These are phyloP conservation scores for Phoenoteleia sp. DNA, from an alignment of 2,888 invertebrate species.

Conservation along the genomic window DNA sequence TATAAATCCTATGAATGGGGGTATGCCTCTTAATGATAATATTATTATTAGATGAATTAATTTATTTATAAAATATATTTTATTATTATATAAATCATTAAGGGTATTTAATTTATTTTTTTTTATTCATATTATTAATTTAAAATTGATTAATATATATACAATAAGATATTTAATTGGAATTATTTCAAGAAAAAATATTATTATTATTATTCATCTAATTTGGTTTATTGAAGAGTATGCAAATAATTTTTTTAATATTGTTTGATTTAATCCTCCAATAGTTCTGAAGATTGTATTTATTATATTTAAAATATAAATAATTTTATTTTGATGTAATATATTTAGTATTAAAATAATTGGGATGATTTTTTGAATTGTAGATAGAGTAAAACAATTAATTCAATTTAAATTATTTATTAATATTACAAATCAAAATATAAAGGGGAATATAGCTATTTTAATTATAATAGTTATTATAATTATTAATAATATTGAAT, in stretches of 20 bases:
- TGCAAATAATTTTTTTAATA: constrained; percentile 88
- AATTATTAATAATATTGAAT: constrained; percentile 79
- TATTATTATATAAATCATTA: neutral
- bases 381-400: constrained; percentile 55
- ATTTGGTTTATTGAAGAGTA: constrained; percentile 90
- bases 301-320: constrained; percentile 84
- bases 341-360: constrained; percentile 86
- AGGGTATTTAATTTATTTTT: constrained; percentile 45
- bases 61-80: constrained; percentile 74
- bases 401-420: constrained; percentile 46
- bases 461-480: constrained; percentile 88
- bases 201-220: constrained; percentile 87
- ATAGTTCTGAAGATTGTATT: constrained; percentile 88
- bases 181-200: constrained; percentile 61
- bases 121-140: constrained; percentile 24
- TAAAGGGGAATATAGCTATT: constrained; percentile 90
- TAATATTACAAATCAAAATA: constrained; percentile 89
- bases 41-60: too few species aligned
- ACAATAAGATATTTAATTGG: constrained; percentile 57
- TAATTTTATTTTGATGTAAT: constrained; percentile 84
- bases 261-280: constrained; percentile 88
- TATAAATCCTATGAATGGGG: constrained; percentile 78
- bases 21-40: constrained; percentile 53
- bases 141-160: constrained; percentile 54
- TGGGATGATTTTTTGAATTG: constrained; percentile 87